These are phyloP conservation scores for Pachycephala philippinensis DNA, from an alignment of 2,113 vertebrate genomes.

Conservation along the genomic window DNA sequence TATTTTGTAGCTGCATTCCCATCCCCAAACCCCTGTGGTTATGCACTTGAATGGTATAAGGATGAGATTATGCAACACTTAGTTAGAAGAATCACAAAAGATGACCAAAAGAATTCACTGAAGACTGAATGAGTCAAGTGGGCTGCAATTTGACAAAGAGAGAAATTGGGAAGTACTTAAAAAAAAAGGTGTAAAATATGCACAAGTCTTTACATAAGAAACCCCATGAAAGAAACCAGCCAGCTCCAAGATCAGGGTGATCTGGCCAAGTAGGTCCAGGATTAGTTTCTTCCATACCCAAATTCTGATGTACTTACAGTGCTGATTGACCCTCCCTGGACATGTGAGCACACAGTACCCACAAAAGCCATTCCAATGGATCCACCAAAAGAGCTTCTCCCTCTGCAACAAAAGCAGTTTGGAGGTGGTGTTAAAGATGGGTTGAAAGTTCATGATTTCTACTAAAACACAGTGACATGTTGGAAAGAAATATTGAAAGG, in stretches of 20 bases:
- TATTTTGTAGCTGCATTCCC: not conserved
- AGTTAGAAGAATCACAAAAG: not conserved
- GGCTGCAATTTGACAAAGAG: not conserved
- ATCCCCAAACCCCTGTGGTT: not conserved
- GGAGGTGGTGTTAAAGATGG: not conserved
- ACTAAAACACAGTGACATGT: not conserved
- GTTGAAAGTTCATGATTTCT: not conserved
- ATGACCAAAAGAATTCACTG: not conserved
- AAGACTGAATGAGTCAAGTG: not conserved
- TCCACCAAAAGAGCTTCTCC: constrained; percentile 44
- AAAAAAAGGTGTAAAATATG: not conserved
- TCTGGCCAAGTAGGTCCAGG: not conserved
- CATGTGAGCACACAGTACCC: constrained; percentile 76
- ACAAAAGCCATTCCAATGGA: constrained; percentile 86
- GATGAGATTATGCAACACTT: not conserved
- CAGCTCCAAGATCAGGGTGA: not conserved
- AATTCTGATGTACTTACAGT: constrained; percentile 70
- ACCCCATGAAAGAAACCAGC: not conserved
- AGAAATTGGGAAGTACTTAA: not conserved
- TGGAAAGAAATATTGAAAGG: not conserved
- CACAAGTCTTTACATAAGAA: not conserved
- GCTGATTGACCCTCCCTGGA: constrained; percentile 77
- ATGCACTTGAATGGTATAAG: not conserved
- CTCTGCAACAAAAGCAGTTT: constrained; percentile 65
- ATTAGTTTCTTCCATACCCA: not conserved